These are phyloP conservation scores for Tetragnatha montana DNA, from an alignment of 2,888 invertebrate species.

Conservation along the genomic window DNA sequence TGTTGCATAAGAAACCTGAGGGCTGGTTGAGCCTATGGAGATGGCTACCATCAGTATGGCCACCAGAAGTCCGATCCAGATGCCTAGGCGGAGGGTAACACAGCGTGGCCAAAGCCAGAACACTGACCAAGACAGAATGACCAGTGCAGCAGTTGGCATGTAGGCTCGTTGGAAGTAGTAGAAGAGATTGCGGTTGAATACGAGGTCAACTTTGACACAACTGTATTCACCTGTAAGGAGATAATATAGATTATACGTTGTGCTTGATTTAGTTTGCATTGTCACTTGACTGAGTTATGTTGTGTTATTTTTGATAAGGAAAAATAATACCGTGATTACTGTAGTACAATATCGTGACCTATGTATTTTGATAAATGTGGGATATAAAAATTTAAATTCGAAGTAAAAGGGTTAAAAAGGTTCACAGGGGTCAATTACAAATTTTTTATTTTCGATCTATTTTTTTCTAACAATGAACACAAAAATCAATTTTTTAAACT, in stretches of 20 bases:
- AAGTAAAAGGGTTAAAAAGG: too few relatives aligned
- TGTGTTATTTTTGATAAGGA: too few relatives aligned
- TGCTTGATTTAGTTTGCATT: too few relatives aligned
- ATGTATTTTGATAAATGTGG: too few relatives aligned
- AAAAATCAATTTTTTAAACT: too few relatives aligned
- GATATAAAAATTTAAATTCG: too few relatives aligned
- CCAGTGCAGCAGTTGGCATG: conserved; percentile 98
- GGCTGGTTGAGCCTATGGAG: conserved; percentile 92
- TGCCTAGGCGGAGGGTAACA: conserved; percentile 92
- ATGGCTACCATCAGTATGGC: conserved; percentile 98
- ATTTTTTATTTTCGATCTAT: too few relatives aligned
- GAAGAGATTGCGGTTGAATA: conserved; percentile 97
- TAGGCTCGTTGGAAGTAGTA: conserved; percentile 99
- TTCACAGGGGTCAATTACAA: too few relatives aligned
- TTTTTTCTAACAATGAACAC: too few relatives aligned
- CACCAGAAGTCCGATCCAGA: conserved; percentile 95
- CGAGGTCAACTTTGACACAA: conserved; percentile 95
- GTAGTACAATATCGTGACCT: too few relatives aligned
- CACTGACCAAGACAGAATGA: conserved; percentile 97
- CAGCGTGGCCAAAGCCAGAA: conserved; percentile 97
- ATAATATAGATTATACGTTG: neutral
- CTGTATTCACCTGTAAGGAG: conserved; percentile 94
- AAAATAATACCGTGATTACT: too few relatives aligned
- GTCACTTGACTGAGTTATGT: too few relatives aligned
- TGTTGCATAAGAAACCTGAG: conserved; percentile 98